Evolutionary conservation across 2,797 vertebrate genomes (phyloP).

Genomic region (Brachyrhaphis roseni): DNA sequence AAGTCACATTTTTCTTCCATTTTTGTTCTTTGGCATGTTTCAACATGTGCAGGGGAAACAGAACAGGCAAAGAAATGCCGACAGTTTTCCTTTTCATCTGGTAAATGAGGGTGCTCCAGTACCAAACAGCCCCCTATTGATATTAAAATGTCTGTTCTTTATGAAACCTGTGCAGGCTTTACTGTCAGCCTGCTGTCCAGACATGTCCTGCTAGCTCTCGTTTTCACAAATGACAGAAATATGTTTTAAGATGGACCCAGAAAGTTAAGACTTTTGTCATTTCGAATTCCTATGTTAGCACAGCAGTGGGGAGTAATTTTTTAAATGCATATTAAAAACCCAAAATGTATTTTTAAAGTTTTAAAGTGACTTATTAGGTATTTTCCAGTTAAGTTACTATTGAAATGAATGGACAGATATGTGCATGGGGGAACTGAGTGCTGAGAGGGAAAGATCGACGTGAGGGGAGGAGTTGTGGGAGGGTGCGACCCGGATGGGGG

Average conservation of each 20-base stretch:
- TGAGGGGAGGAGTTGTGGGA: constrained; percentile 47
- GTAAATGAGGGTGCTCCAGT: constrained; percentile 21
- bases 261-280: neutral
- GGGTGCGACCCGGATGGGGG: constrained; percentile 39
- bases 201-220: constrained; percentile 23
- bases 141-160: constrained; percentile 47
- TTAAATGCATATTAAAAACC: neutral
- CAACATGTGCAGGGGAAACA: constrained; percentile 48
- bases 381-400: neutral
- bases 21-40: constrained; percentile 29
- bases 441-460: constrained; percentile 34
- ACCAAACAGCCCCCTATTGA: constrained; percentile 48
- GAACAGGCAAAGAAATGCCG: constrained; percentile 24
- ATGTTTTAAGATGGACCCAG: neutral
- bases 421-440: constrained; percentile 33
- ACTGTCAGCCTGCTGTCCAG: constrained; percentile 13
- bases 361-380: neutral
- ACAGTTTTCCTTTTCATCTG: constrained; percentile 16
- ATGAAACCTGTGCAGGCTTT: constrained; percentile 56
- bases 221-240: neutral
- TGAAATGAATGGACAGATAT: constrained; percentile 24
- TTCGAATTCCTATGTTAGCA: neutral
- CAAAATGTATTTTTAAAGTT: neutral
- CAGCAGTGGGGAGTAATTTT: neutral
- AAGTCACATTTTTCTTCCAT: neutral